These are phyloP conservation scores for Megalonaias nervosa DNA, from an alignment of 1,140 invertebrate species.

Conservation along the genomic window DNA sequence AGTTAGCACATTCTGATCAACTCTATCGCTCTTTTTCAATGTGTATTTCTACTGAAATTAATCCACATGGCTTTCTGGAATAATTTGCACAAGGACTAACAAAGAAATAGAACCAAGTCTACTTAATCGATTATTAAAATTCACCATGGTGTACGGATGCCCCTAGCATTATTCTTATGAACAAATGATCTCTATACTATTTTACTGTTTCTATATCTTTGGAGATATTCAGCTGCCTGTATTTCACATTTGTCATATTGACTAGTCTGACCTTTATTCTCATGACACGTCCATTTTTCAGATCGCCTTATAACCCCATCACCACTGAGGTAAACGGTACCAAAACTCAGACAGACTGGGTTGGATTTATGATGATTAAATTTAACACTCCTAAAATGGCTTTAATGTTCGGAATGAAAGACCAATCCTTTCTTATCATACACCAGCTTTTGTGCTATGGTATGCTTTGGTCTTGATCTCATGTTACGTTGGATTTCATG, in stretches of 20 bases:
- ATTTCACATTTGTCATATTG: slow-evolving; percentile 41
- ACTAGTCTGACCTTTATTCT: slow-evolving; percentile 31
- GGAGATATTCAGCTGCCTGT: slow-evolving; percentile 37
- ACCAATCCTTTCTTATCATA: slow-evolving; percentile 17
- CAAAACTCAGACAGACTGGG: background rate
- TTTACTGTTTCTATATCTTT: slow-evolving; percentile 7
- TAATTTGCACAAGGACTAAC: no score
- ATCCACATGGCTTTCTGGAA: no score
- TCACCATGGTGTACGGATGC: no score
- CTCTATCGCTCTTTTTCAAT: no score
- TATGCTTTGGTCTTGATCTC: slow-evolving; percentile 69
- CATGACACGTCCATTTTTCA: slow-evolving; percentile 27
- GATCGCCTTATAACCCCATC: slow-evolving; percentile 10
- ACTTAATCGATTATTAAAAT: no score
- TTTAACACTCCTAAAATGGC: slow-evolving; percentile 20
- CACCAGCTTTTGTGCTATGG: slow-evolving; percentile 56
- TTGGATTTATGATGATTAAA: slow-evolving; percentile 3
- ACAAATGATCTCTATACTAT: no score
- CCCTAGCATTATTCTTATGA: no score
- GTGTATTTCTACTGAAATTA: no score
- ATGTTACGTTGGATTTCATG: slow-evolving; percentile 58
- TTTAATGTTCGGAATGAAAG: background rate
- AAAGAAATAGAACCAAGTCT: no score
- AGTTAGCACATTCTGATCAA: no score
- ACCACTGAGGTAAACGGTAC: slow-evolving; percentile 6